These are phyloP conservation scores for Atta texana DNA, from an alignment of 1,140 invertebrate genomes.

Conservation along the genomic window DNA sequence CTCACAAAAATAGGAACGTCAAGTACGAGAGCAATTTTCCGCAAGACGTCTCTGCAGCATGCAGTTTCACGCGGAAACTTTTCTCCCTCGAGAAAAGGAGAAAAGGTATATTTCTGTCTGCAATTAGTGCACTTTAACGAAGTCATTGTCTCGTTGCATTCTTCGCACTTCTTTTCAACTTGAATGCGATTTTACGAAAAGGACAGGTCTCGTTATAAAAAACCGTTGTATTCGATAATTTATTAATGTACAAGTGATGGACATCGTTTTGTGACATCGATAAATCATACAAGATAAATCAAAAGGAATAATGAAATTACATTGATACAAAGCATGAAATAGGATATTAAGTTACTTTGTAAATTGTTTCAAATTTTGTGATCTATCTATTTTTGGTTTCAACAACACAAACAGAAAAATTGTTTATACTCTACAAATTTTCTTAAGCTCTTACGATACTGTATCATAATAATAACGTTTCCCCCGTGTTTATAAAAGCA, in stretches of 20 bases:
- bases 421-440: not conserved
- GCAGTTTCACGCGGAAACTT: conserved; percentile 34
- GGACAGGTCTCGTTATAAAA: not conserved
- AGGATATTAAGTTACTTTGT: not conserved
- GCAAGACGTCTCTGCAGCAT: conserved; percentile 36
- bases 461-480: not conserved
- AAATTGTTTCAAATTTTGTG: not conserved
- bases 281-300: conserved; percentile 4
- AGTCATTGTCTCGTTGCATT: conserved; percentile 34
- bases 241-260: not conserved
- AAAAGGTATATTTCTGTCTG: conserved; percentile 40
- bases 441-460: not conserved
- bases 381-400: not conserved
- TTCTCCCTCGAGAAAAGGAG: conserved; percentile 22
- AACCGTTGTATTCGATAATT: not conserved
- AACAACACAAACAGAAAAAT: not conserved
- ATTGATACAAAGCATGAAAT: not conserved
- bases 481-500: not conserved
- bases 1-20: conserved; percentile 56
- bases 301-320: not conserved
- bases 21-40: conserved; percentile 51
- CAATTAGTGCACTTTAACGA: conserved; percentile 61
- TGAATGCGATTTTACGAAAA: conserved; percentile 27
- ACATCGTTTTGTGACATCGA: not conserved
- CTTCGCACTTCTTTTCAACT: conserved; percentile 27